Evolutionary conservation across 2,113 vertebrate species (phyloP).

Genomic region (Pelobates fuscus): DNA sequence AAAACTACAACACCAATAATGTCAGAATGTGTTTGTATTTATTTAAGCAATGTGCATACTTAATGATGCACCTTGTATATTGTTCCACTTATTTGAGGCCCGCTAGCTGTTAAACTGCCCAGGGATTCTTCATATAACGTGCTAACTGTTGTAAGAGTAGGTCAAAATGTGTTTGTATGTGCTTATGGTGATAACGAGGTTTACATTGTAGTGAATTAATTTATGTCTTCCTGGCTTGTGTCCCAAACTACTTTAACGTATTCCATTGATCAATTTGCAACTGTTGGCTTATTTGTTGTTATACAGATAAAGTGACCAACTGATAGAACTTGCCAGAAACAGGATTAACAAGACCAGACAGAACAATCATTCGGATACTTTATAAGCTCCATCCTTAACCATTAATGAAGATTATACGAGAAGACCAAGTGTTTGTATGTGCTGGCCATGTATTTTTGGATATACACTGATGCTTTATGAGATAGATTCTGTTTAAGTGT

Average conservation of each 20-base stretch:
- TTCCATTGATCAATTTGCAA: constrained; percentile 30
- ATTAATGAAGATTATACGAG: too few species aligned
- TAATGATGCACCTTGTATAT: too few species aligned
- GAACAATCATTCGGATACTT: background rate
- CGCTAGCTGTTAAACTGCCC: too few species aligned
- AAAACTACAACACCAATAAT: too few species aligned
- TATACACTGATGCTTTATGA: too few species aligned
- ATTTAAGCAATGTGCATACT: too few species aligned
- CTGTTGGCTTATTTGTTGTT: constrained; percentile 30
- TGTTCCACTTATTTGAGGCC: too few species aligned
- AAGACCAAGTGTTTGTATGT: too few species aligned
- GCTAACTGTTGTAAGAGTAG: background rate
- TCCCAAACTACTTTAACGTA: constrained; percentile 26
- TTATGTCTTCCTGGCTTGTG: constrained; percentile 9
- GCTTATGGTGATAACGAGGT: constrained; percentile 12
- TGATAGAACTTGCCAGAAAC: constrained; percentile 12
- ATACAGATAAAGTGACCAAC: constrained; percentile 13
- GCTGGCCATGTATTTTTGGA: too few species aligned
- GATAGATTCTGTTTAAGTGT: too few species aligned
- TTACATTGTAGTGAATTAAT: constrained; percentile 32
- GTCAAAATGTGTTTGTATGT: background rate
- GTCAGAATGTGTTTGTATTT: too few species aligned
- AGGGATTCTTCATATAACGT: too few species aligned
- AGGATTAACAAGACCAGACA: background rate
- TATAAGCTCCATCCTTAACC: background rate